Evolutionary conservation across 1,140 invertebrate genomes (phyloP), one percentile per base, ranked within the genome.

Genomic region (Episyrphus balteatus): DNA sequence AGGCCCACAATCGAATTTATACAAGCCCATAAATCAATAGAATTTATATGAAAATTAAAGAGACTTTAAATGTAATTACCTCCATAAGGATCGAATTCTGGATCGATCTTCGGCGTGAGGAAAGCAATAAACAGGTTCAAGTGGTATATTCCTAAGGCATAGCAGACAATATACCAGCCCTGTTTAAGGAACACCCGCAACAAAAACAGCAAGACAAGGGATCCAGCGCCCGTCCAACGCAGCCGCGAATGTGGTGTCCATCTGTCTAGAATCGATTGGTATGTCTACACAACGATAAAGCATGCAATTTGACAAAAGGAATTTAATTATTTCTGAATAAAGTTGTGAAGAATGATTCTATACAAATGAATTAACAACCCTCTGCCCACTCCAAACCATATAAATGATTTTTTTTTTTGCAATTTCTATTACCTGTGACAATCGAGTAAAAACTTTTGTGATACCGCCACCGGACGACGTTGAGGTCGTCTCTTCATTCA

Each of bases 161-260:
- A 99, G 52, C 93, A 95, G 40, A 99, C 84, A 61, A 99, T 99
- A 71, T 99, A 99, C 92, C 95, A 99, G 54, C 97, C 97, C 87
- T 82, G 78, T 55, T 77, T 73, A 47, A 75, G 68, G 54, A 78
- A 70, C 61, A 81, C 75, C 61, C 77, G 70, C 49, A 79, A 57
- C 48, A 78, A 66, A 66, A 81, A 81, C 55, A 73, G 52, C 32
- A 72, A 53, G 59, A 81, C 55, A 17, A 81, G 61, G 26, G 74
- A 55, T 50, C 72, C 66, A 49, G 73, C 73, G 41, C 70, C 75
- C 44, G 68, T 54, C 77, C 78, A 80, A 62, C 77, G 70, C 50
- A 72, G 68, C 57, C 69, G 76, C 46, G 70, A 72, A 58, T 80
- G 76, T 50, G 75, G 80, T 57, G 75, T 81, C 71, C 75, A 83